Evolutionary conservation across 2,797 vertebrate genomes (phyloP).

Genomic region (Onychomys leucogaster): DNA sequence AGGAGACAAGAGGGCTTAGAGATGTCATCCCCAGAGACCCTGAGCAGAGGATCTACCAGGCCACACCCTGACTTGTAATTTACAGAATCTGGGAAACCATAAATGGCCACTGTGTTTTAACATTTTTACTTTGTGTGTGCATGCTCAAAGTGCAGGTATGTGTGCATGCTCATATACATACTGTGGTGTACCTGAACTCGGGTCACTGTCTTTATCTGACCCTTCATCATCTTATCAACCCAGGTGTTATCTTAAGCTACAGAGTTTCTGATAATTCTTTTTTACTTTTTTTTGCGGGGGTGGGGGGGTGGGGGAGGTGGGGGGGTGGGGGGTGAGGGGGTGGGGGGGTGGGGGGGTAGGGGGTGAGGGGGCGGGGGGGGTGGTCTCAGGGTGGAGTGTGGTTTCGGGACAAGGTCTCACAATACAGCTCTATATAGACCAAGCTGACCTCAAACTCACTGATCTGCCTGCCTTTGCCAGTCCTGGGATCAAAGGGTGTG

Average conservation of each 20-base stretch:
- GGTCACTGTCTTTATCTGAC: background rate
- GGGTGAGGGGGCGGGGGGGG: too few relatives aligned
- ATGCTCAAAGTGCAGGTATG: background rate
- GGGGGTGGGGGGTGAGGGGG: too few relatives aligned
- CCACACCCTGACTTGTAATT: background rate
- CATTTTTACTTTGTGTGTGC: background rate
- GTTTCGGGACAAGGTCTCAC: too few relatives aligned
- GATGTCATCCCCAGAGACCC: background rate
- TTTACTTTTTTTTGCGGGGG: background rate
- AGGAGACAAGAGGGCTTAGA: background rate
- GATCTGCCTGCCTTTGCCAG: background rate
- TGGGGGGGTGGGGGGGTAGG: too few relatives aligned
- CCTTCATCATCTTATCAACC: background rate
- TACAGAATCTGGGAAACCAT: background rate
- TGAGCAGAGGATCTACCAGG: background rate
- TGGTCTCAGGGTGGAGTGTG: accelerated
- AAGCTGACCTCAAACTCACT: background rate
- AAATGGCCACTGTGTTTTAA: background rate
- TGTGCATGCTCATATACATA: background rate
- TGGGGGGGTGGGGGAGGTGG: too few relatives aligned
- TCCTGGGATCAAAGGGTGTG: background rate
- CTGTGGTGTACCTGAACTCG: background rate
- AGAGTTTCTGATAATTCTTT: background rate
- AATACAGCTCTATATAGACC: background rate
- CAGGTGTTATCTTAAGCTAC: background rate